Evolutionary conservation across 2,113 vertebrate species (phyloP).

Genomic region (Charadrius vociferus): DNA sequence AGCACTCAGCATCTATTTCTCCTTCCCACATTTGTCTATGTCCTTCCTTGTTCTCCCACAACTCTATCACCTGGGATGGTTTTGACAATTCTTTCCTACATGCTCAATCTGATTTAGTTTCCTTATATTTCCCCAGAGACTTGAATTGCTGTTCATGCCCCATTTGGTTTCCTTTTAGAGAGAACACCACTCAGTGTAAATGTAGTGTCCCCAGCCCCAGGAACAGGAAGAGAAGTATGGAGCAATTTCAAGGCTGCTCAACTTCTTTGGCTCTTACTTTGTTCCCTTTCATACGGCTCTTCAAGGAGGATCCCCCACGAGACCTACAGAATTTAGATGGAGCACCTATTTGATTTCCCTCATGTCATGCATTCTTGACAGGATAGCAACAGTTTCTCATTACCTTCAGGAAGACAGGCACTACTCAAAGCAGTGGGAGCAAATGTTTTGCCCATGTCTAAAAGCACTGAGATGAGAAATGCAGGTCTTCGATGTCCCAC

Average conservation of each 20-base stretch:
- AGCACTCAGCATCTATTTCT: conserved; percentile 12
- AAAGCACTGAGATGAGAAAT: neutral
- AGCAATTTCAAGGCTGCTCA: conserved; percentile 2
- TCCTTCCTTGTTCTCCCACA: conserved; percentile 25
- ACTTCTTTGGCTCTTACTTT: neutral
- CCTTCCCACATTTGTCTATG: neutral
- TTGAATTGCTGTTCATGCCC: conserved; percentile 23
- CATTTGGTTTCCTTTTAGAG: conserved; percentile 25
- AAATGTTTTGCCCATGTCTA: neutral
- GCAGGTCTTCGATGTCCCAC: neutral
- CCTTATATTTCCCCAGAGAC: conserved; percentile 33
- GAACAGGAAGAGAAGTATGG: neutral
- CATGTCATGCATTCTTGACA: neutral
- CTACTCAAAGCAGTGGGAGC: neutral
- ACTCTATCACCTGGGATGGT: conserved; percentile 23
- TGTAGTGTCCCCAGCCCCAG: neutral
- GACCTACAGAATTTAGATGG: neutral
- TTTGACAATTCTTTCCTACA: conserved; percentile 35
- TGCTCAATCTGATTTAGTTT: conserved; percentile 41
- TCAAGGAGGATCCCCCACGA: neutral
- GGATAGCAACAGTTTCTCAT: neutral
- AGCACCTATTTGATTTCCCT: neutral
- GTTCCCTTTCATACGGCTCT: neutral
- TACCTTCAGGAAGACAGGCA: neutral
- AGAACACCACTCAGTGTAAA: neutral